These are phyloP conservation scores for Xylota sylvarum DNA, from an alignment of 2,888 invertebrate species.

Conservation along the genomic window DNA sequence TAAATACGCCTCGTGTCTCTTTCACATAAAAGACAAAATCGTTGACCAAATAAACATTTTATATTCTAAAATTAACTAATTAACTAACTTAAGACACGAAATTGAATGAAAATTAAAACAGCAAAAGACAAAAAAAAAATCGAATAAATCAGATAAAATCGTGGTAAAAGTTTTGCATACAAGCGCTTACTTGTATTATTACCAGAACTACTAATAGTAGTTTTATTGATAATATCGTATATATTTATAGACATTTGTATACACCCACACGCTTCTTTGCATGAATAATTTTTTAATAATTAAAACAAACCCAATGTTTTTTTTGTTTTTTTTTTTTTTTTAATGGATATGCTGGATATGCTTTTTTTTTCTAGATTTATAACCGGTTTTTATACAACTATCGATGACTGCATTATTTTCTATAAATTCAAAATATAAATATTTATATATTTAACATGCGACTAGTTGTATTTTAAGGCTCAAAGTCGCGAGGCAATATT, in stretches of 20 bases:
- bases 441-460: background rate
- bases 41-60: background rate
- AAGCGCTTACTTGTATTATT: background rate
- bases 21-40: background rate
- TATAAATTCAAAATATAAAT: slow-evolving; percentile 5
- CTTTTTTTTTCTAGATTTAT: background rate
- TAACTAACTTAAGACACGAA: background rate
- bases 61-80: slow-evolving; percentile 15
- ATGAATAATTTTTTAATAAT: slow-evolving; percentile 25
- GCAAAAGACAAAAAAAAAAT: background rate
- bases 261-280: slow-evolving; percentile 22
- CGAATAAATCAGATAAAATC: slow-evolving; percentile 9
- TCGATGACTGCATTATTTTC: slow-evolving; percentile 25
- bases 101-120: slow-evolving; percentile 8
- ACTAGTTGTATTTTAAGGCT: background rate
- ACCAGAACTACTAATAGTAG: background rate
- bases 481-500: background rate
- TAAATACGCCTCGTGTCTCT: slow-evolving; percentile 20
- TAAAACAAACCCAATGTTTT: slow-evolving; percentile 1
- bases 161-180: background rate
- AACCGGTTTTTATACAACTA: slow-evolving; percentile 7
- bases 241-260: background rate
- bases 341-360: background rate
- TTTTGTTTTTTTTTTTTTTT: too few species aligned
- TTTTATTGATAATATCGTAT: background rate